These are phyloP conservation scores for Hipposideros larvatus DNA, from an alignment of 2,797 vertebrate genomes.

Conservation along the genomic window DNA sequence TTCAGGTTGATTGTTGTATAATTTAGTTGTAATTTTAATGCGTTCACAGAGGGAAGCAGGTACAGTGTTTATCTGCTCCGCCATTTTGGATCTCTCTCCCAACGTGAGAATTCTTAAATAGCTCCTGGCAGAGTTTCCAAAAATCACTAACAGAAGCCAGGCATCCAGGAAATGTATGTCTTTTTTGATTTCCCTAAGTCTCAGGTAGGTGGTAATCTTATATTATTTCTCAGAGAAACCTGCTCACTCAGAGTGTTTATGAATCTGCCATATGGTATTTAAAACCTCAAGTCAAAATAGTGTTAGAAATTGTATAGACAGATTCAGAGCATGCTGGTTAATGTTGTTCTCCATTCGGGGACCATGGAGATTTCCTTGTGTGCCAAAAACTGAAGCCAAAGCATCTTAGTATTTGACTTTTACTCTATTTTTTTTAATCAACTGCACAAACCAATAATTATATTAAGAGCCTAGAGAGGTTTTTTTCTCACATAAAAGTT, in stretches of 20 bases:
- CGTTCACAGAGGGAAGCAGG: too few relatives aligned
- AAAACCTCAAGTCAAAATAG: conserved; percentile 81
- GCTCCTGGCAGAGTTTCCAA: conserved; percentile 60
- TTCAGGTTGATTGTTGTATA: too few relatives aligned
- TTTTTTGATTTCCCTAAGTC: conserved; percentile 74
- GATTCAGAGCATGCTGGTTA: conserved; percentile 74
- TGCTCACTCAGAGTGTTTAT: conserved; percentile 79
- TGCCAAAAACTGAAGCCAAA: conserved; percentile 86
- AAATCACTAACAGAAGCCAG: conserved; percentile 69
- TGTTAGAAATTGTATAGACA: conserved; percentile 81
- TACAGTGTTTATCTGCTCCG: too few relatives aligned
- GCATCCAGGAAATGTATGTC: conserved; percentile 61
- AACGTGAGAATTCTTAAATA: conserved; percentile 63
- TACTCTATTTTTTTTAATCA: conserved; percentile 82
- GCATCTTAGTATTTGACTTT: conserved; percentile 85
- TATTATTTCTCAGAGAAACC: conserved; percentile 77
- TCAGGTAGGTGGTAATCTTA: conserved; percentile 80
- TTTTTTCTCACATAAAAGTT: conserved; percentile 72
- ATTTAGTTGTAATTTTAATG: too few relatives aligned
- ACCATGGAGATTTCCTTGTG: conserved; percentile 62
- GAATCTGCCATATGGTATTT: conserved; percentile 81
- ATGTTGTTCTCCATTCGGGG: conserved; percentile 83
- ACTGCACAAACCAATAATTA: conserved; percentile 81
- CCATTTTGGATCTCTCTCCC: too few relatives aligned
- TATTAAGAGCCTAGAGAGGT: conserved; percentile 75